Evolutionary conservation across 2,797 vertebrate genomes (phyloP), one percentile per base, ranked within the genome.

Genomic region (Cyclura pinguis): DNA sequence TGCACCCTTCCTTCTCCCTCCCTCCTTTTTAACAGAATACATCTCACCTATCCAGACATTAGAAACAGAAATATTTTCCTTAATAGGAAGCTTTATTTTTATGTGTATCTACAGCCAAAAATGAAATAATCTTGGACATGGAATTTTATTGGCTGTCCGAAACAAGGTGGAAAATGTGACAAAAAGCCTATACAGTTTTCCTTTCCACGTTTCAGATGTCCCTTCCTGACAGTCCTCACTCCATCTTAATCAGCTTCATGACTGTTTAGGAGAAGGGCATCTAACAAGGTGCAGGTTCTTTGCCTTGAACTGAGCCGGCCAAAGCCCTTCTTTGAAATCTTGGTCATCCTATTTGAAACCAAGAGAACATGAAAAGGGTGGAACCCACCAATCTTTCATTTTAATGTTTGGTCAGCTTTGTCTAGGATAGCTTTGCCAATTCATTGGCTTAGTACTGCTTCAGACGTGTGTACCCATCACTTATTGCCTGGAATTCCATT

Each of bases 61-160:
- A 86, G 14, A 52, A 4, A 92, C 80, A 59, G 93, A 93, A 91
- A 92, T 92, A 78, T 88, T 95, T 95, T 95, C 92, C 88, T 92
- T 80, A 91, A 91, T 92, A 86, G 20, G 92, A 94, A 38, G 47
- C 89, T 94, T 95, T 88, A 92, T 95, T 93, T 96, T 88, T 84
- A 50, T 12, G 10, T 78, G 6, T 50, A 83, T 94, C 76, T 92
- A 67, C 14, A 93, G 90, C 92, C 94, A 96, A 93, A 96, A 95
- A 91, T 85, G 93, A 94, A 95, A 93, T 89, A 87, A 78, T 73
- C 42, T 92, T 91, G 93, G 93, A 91, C 88, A 92, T 93, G 93
- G 80, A 91, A 80, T 91, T 94, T 90, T 93, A 80, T 69, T 96
- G 92, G 92, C 94, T 95, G 93, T 93, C 92, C 81, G 2, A 95